phyloP scores from a whole-genome alignment of 2,113 vertebrate genomes.

The Pterocles burchelli region DNA sequence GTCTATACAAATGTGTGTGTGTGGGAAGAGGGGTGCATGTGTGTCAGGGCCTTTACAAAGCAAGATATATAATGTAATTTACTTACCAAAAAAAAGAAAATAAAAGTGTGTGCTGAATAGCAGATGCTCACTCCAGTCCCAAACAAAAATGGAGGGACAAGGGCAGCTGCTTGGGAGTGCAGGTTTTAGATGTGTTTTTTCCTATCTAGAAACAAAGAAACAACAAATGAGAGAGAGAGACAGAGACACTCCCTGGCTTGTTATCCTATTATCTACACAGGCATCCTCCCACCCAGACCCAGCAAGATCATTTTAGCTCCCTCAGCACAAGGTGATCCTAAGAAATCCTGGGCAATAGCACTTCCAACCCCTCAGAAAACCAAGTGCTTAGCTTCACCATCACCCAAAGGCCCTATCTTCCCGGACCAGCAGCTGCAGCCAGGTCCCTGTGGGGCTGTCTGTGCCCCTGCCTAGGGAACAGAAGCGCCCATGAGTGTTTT shows the following conservation, averaged over 20 bases:
- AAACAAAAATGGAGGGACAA: slow-evolving; percentile 19
- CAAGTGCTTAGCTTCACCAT: not conserved
- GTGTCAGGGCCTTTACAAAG: slow-evolving; percentile 28
- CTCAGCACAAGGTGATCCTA: slow-evolving; percentile 5
- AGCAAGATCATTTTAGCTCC: slow-evolving; percentile 39
- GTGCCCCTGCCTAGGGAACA: not conserved
- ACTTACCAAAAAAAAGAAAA: slow-evolving; percentile 16
- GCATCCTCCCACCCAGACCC: slow-evolving; percentile 39
- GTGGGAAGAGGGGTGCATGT: not conserved
- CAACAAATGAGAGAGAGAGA: not conserved
- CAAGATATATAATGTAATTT: slow-evolving; percentile 48
- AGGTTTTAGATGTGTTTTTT: slow-evolving; percentile 61
- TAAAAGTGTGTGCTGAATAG: slow-evolving; percentile 29
- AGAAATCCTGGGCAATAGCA: slow-evolving; percentile 8
- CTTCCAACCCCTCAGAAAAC: not conserved
- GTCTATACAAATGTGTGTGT: not conserved
- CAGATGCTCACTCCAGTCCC: slow-evolving; percentile 49
- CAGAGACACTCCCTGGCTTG: slow-evolving; percentile 15
- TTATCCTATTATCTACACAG: slow-evolving; percentile 49
- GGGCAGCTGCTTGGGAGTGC: slow-evolving; percentile 46
- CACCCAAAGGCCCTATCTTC: not conserved
- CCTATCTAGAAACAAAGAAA: slow-evolving; percentile 27
- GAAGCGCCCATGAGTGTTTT: not conserved
- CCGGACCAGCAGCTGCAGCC: not conserved
- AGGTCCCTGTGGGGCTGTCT: not conserved